Evolutionary conservation across 92 coral and sea anemone genomes (phyloP).

Genomic region (Umimayanthus chanpuru): DNA sequence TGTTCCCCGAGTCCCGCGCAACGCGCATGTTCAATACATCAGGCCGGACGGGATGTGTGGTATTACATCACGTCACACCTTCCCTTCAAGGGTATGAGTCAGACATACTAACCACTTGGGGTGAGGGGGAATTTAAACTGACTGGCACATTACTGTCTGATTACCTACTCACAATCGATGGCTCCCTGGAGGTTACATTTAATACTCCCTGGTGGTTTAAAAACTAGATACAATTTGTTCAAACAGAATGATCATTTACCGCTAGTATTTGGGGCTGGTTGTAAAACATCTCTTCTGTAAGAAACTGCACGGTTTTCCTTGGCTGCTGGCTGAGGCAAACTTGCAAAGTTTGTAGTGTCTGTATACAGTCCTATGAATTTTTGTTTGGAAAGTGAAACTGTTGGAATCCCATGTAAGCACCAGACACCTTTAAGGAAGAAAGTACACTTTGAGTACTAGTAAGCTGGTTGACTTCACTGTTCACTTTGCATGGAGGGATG

Average conservation of each 20-base stretch:
- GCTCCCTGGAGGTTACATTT: too few species aligned
- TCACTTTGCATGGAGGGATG: too few species aligned
- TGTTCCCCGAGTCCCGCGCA: too few species aligned
- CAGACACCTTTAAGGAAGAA: not conserved
- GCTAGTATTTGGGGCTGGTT: not conserved
- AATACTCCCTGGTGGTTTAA: too few species aligned
- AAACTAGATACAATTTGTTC: not conserved
- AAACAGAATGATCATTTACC: not conserved
- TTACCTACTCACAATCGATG: too few species aligned
- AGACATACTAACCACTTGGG: too few species aligned
- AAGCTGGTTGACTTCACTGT: not conserved
- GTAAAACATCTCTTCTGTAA: not conserved
- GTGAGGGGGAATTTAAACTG: too few species aligned
- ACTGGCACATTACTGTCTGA: too few species aligned
- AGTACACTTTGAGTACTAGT: not conserved
- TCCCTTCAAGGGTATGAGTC: too few species aligned
- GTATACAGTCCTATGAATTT: not conserved
- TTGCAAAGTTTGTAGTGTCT: not conserved
- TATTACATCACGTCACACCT: too few species aligned
- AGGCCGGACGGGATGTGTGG: too few species aligned
- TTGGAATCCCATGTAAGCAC: not conserved
- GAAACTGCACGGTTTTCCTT: slow-evolving; percentile 5
- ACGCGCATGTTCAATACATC: too few species aligned
- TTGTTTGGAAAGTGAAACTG: not conserved
- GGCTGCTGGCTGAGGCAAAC: not conserved